A percentile compares a stretch with the other conserved stretches of the same genome.
Conservation (phyloP, 1,140 invertebrate species). For the Drosophila bifasciata region DNA sequence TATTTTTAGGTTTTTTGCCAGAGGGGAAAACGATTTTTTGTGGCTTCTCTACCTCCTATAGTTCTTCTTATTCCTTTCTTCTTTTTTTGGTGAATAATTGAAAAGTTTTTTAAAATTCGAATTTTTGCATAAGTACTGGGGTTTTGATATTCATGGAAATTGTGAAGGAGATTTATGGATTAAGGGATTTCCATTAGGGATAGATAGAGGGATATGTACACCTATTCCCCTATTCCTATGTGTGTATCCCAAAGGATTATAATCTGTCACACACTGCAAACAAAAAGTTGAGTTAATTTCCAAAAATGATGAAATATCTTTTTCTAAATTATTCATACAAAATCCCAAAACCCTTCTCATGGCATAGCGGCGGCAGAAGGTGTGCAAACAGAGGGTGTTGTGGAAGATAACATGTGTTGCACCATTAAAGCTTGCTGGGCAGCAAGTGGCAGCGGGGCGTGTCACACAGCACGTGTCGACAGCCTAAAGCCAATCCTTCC, state of each 20-base stretch:
- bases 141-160: conserved; percentile 42
- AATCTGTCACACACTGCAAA: background rate
- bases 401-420: conserved; percentile 49
- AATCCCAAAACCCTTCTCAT: conserved; percentile 5
- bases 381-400: background rate
- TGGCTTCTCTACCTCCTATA: background rate
- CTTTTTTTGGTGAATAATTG: conserved; percentile 48
- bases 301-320: conserved; percentile 15
- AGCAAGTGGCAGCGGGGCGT: conserved; percentile 13
- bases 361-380: background rate
- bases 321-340: conserved; percentile 17
- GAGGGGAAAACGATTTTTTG: conserved; percentile 9
- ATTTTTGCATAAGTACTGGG: conserved; percentile 47
- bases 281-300: conserved; percentile 6
- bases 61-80: background rate
- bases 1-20: conserved; percentile 57
- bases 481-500: conserved; percentile 36
- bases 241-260: conserved; percentile 1
- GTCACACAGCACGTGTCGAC: conserved; percentile 49
- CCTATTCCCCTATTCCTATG: conserved; percentile 8
- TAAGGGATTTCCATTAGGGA: conserved; percentile 12
- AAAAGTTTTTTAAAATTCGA: conserved; percentile 49
- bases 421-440: conserved; percentile 6
- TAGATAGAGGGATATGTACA: conserved; percentile 8
- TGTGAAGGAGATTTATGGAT: conserved; percentile 25